These are phyloP conservation scores for Ptychoptera albimana DNA, from an alignment of 2,888 invertebrate genomes.

Conservation along the genomic window DNA sequence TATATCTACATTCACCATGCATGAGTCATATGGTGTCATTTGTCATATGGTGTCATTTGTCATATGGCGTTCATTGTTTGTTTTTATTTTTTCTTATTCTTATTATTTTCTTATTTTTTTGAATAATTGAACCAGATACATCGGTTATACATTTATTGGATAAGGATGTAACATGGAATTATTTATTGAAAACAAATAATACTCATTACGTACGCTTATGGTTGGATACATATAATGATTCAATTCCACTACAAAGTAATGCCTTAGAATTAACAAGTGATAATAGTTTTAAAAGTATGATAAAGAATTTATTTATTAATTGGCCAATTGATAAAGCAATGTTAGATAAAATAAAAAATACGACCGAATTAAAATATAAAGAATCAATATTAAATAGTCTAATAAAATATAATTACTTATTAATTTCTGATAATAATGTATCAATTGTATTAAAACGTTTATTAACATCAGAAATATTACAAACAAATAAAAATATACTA, in stretches of 20 bases:
- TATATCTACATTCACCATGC: too few species aligned
- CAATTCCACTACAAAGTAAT: neutral
- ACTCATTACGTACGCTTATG: neutral
- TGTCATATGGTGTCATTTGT: too few species aligned
- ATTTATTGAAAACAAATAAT: neutral
- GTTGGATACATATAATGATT: neutral
- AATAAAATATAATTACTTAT: neutral
- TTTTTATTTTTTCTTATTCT: neutral
- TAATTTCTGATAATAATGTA: too few species aligned
- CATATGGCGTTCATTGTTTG: neutral
- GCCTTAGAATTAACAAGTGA: neutral
- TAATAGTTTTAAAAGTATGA: neutral
- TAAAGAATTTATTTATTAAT: neutral
- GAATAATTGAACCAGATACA: neutral
- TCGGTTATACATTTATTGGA: neutral
- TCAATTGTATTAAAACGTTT: slow-evolving; percentile 27
- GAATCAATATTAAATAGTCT: slow-evolving; percentile 1
- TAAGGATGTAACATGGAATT: neutral
- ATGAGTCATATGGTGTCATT: too few species aligned
- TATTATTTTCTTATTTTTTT: neutral
- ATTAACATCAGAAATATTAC: slow-evolving; percentile 26
- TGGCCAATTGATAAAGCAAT: neutral
- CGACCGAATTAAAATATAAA: neutral
- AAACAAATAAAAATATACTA: slow-evolving; percentile 15
- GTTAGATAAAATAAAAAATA: neutral